These are phyloP conservation scores for Sturmia bella DNA, from an alignment of 2,888 invertebrate genomes.

Conservation along the genomic window DNA sequence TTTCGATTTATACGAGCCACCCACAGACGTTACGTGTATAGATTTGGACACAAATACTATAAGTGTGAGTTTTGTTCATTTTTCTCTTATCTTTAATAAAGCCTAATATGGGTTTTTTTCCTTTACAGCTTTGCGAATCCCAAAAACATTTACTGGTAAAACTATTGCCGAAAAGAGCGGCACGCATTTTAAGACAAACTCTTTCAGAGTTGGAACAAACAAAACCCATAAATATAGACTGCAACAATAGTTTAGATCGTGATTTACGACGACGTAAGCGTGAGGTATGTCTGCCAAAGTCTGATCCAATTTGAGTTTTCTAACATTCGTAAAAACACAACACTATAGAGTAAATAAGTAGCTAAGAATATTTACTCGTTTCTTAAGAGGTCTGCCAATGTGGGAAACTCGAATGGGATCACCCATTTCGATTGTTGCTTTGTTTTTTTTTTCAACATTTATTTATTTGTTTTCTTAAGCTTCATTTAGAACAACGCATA, in stretches of 20 bases:
- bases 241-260: conserved; percentile 88
- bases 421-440: too few relatives aligned
- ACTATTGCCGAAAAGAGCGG: conserved; percentile 92
- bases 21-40: conserved; percentile 97
- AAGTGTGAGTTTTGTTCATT: conserved; percentile 84
- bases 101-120: conserved; percentile 51
- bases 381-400: too few relatives aligned
- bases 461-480: conserved; percentile 83
- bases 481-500: conserved; percentile 94
- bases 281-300: conserved; percentile 82
- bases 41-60: conserved; percentile 99
- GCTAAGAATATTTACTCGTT: too few relatives aligned
- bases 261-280: conserved; percentile 91
- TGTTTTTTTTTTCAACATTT: neutral
- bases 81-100: conserved; percentile 77
- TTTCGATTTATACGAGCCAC: conserved; percentile 98
- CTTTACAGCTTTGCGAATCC: conserved; percentile 89
- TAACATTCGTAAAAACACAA: too few relatives aligned
- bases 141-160: conserved; percentile 91
- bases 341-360: too few relatives aligned
- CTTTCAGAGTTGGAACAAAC: conserved; percentile 89
- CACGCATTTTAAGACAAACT: conserved; percentile 89
- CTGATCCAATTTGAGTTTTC: neutral
- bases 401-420: too few relatives aligned
- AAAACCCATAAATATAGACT: conserved; percentile 82